These are phyloP conservation scores for Enoplolaimus lenunculus DNA, from an alignment of 2,888 invertebrate genomes.

Conservation along the genomic window DNA sequence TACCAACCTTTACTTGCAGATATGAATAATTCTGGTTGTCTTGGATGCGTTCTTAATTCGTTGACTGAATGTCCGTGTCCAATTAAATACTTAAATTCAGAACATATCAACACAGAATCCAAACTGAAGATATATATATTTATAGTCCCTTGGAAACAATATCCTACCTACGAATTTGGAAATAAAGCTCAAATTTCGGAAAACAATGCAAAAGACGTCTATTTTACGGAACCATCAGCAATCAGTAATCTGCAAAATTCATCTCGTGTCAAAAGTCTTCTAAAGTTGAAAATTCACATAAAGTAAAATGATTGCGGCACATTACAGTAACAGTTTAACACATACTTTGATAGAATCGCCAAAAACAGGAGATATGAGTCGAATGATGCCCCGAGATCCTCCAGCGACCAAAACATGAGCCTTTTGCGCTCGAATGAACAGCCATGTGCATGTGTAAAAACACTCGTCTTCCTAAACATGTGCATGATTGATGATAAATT, in stretches of 20 bases:
- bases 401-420: slow-evolving; percentile 76
- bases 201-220: slow-evolving; percentile 11
- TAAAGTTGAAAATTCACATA: slow-evolving; percentile 18
- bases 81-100: slow-evolving; percentile 25
- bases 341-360: slow-evolving; percentile 61
- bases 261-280: too few species aligned
- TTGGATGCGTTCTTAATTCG: slow-evolving; percentile 80
- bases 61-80: slow-evolving; percentile 80
- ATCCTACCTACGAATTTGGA: too few species aligned
- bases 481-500: slow-evolving; percentile 7
- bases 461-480: slow-evolving; percentile 64
- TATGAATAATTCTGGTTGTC: slow-evolving; percentile 68
- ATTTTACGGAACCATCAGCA: too few species aligned
- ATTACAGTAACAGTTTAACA: not conserved
- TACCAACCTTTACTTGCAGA: slow-evolving; percentile 82
- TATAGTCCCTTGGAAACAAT: too few species aligned
- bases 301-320: not conserved
- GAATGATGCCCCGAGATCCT: slow-evolving; percentile 73
- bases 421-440: slow-evolving; percentile 63
- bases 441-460: slow-evolving; percentile 92
- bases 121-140: too few species aligned
- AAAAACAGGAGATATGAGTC: slow-evolving; percentile 67
- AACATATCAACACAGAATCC: too few species aligned
- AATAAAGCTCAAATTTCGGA: slow-evolving; percentile 23
- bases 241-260: too few species aligned